Percentiles rank a stretch among this genome's conserved stretches.
Conservation (phyloP, 2,888 invertebrate genomes). For the Lydus trimaculatus region DNA sequence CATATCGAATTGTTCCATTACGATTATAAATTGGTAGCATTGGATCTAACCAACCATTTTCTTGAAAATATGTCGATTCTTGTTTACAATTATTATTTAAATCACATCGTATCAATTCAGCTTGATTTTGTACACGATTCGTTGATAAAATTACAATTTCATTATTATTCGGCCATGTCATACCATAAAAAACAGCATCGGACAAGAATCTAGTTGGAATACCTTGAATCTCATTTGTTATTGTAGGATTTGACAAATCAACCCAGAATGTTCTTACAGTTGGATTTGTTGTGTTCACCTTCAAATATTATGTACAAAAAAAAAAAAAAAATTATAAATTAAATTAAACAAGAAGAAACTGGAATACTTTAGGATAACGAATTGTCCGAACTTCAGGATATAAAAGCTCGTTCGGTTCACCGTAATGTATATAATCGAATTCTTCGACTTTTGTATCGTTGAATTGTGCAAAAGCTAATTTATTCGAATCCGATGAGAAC, state of each 20-base stretch:
- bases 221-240: constrained; percentile 64
- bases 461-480: constrained; percentile 84
- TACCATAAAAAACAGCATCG: constrained; percentile 71
- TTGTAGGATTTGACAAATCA: constrained; percentile 58
- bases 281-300: constrained; percentile 80
- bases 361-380: constrained; percentile 78
- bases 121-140: constrained; percentile 82
- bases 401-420: constrained; percentile 68
- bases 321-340: too few relatives aligned
- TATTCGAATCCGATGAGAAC: constrained; percentile 83
- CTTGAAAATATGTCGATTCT: constrained; percentile 64
- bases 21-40: constrained; percentile 65
- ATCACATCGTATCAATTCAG: constrained; percentile 41
- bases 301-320: constrained; percentile 42
- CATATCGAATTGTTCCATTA: constrained; percentile 52
- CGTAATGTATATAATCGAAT: constrained; percentile 72
- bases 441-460: constrained; percentile 76
- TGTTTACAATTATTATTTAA: constrained; percentile 36
- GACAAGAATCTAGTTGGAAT: constrained; percentile 43
- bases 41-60: constrained; percentile 75
- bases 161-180: constrained; percentile 76
- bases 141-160: constrained; percentile 79
- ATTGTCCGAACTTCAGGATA: constrained; percentile 72
- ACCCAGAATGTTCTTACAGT: constrained; percentile 71
- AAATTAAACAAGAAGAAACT: too few relatives aligned